These are phyloP conservation scores for Thumatha senex DNA, from an alignment of 2,888 invertebrate species.

Conservation along the genomic window DNA sequence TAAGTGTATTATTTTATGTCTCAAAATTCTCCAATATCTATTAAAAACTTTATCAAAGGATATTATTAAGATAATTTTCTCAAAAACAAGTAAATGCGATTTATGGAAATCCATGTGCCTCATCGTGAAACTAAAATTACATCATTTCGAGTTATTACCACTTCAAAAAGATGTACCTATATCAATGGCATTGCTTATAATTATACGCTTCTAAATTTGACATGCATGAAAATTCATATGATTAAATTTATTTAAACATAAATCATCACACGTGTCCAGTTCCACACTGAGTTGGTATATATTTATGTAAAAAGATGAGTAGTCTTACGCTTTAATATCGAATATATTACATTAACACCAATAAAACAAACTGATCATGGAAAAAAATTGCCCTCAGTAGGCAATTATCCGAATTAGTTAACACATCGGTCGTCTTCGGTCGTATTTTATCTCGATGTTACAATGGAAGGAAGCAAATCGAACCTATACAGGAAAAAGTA, in stretches of 20 bases:
- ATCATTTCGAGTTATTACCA: too few species aligned
- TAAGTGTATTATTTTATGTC: too few species aligned
- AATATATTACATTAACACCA: conserved; percentile 5
- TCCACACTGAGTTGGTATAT: background rate
- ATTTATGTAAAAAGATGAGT: background rate
- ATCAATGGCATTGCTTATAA: too few species aligned
- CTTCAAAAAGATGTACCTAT: too few species aligned
- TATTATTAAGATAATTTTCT: too few species aligned
- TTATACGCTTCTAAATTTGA: background rate
- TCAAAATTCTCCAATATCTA: too few species aligned
- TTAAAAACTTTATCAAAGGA: too few species aligned
- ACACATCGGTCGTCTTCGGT: conserved; percentile 10
- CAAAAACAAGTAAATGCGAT: too few species aligned
- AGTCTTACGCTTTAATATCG: background rate
- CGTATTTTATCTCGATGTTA: conserved; percentile 17
- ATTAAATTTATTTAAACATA: background rate
- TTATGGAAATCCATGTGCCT: too few species aligned
- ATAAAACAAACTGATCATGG: conserved; percentile 1
- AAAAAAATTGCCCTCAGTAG: background rate
- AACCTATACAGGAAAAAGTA: too few species aligned
- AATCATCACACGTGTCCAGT: background rate
- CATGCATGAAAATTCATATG: background rate
- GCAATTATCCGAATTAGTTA: conserved; percentile 2
- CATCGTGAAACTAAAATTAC: too few species aligned
- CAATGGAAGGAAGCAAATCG: too few species aligned